Evolutionary conservation across 2,797 vertebrate genomes (phyloP), one percentile per base, ranked within the genome.

Genomic region (Trachops cirrhosus): DNA sequence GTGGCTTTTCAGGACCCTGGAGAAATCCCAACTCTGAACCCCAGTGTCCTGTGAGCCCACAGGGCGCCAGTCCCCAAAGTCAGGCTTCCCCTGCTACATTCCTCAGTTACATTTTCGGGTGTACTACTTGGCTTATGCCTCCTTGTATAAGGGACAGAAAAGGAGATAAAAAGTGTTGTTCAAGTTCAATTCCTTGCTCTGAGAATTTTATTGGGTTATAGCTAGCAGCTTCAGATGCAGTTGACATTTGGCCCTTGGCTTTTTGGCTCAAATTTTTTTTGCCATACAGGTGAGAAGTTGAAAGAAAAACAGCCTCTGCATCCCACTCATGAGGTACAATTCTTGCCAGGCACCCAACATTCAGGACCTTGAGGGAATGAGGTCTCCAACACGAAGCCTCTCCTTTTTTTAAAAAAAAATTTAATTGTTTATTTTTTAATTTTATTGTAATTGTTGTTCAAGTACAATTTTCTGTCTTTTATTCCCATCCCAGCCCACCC

Each of bases 221-320:
- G 44, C 52, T 73, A 68, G 57, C 22, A 57, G 26, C 82, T 22
- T 90, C 34, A 46, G 12, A 44, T 84, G 39, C 18, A 22, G 50
- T 50, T 16, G 37, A 79, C 78, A 68, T 48, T 85, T 89, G 68
- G 19, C 48, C 19, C 57, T 82, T 48, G 59, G 78, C 82, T 52
- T 92, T 83, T 34, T 74, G 90, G 5, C 5, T 52, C 79, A 52
- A 78, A 46, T 94, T 96, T 50, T 94, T 96, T 22, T 21, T 91
- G 29, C 10, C 11, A 57, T n/a, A 46, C 3, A 41, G 86, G 21
- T 26, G 54, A 93, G 67, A 87, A 39, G 39, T 39, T 54, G 24
- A 52, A 10, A 67, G 24, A 6, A 78, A 84, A 86, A 14, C 12
- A 18, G 37, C 19, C 16, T 87, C 87, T 77, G 6, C 11, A n/a